Evolutionary conservation across 2,113 vertebrate genomes (phyloP), one percentile per base, ranked within the genome.

Genomic region (Pangasianodon gigas): DNA sequence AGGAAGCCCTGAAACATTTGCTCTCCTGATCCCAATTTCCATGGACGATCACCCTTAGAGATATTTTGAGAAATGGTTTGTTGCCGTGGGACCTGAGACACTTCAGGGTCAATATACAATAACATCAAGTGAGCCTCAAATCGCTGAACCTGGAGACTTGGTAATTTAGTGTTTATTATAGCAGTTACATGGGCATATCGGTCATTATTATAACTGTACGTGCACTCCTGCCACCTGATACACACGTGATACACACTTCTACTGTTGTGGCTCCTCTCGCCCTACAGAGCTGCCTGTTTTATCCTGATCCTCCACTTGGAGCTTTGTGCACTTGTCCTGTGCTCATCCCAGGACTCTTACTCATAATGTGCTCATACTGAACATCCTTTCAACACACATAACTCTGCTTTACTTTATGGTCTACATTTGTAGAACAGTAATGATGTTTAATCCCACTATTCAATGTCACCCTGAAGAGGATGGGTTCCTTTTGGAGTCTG

Each of bases 1-100:
- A 89, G 84, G 84, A 89, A 88, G 75, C 51, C 58, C 67, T 67
- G n/a, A 85, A 60, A 74, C 69, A 91, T 89, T 84, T 87, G 60
- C 85, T 89, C 65, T 48, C 48, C 69, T 89, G 69, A 83, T 90
- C 65, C 86, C 69, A 65, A 79, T 60, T 87, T 90, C 58, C n/a
- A 90, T 56, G 51, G 86, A 87, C 81, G 67, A 62, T 86, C 84
- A 48, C 54, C 48, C 46, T 51, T 19, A 41, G 56, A 83, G 79
- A 83, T 84, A 84, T 91, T 89, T 87, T 82, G 52, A 56, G 56
- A 69, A 46, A 67, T 9, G n/a, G 89, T 67, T 77, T 44, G 77
- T 75, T 62, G 26, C 67, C 1, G 26, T 85, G 24, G 46, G 6
- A 51, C 77, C 44, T 51, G 46, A 51, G 13, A 51, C 46, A 29